Conservation (phyloP, 64 coral and sea anemone species). For the Porites lutea region DNA sequence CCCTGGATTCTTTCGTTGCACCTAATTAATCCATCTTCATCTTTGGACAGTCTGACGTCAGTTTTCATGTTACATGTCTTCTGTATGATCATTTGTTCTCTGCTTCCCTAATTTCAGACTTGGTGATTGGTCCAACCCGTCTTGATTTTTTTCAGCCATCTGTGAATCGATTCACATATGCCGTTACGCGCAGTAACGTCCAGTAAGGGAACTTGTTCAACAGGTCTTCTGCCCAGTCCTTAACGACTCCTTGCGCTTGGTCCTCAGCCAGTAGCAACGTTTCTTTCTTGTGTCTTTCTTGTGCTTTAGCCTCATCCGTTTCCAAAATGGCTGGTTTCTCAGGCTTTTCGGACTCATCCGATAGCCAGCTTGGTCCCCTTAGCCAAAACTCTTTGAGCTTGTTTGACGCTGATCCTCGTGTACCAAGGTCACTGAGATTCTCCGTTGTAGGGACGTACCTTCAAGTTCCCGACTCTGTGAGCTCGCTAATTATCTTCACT, state of each 20-base stretch:
- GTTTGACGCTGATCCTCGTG: slow-evolving; percentile 2
- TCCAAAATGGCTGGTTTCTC: slow-evolving; percentile 22
- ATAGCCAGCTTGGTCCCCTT: slow-evolving; percentile 35
- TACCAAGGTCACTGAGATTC: slow-evolving; percentile 53
- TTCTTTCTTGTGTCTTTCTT: background rate
- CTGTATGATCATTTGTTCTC: slow-evolving; percentile 11
- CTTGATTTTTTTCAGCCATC: background rate
- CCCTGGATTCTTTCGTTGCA: slow-evolving; percentile 17
- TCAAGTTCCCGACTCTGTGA: slow-evolving; percentile 17
- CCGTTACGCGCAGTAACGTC: slow-evolving; percentile 28
- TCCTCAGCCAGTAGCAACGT: slow-evolving; percentile 8
- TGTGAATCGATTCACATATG: slow-evolving; percentile 25
- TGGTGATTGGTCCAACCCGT: slow-evolving; percentile 6
- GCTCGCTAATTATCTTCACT: slow-evolving; percentile 36
- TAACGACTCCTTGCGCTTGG: background rate
- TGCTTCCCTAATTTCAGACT: slow-evolving; percentile 7
- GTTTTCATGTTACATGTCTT: background rate
- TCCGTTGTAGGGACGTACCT: slow-evolving; percentile 8
- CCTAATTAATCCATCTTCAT: slow-evolving; percentile 10
- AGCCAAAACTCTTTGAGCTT: slow-evolving; percentile 35
- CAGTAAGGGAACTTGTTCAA: slow-evolving; percentile 37
- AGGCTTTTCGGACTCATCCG: background rate
- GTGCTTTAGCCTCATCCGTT: background rate
- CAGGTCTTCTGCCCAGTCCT: slow-evolving; percentile 1
- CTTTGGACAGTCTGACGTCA: background rate